phyloP scores from a whole-genome alignment of 1,140 invertebrate species.

The Lordiphosa mommai region DNA sequence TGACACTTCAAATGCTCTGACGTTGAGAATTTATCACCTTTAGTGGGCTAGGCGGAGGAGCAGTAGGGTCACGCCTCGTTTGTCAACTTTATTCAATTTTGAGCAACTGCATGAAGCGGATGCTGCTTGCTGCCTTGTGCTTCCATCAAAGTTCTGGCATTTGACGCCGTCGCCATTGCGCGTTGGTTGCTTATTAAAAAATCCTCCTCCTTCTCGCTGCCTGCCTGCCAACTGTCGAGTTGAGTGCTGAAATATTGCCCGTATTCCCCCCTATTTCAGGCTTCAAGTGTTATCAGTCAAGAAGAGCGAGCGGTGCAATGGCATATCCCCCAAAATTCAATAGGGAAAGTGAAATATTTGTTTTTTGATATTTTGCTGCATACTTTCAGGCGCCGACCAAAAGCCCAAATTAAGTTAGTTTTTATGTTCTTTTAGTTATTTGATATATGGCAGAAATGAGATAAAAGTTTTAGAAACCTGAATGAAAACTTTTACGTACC shows the following conservation, averaged over 20 bases:
- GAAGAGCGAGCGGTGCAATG: background rate
- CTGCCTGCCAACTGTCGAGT: constrained; percentile 8
- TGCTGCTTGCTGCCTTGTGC: constrained; percentile 8
- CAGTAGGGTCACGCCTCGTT: constrained; percentile 10
- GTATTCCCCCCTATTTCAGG: constrained; percentile 1
- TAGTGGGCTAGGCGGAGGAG: background rate
- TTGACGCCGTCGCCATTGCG: background rate
- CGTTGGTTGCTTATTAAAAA: constrained; percentile 32
- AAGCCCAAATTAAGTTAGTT: constrained; percentile 22
- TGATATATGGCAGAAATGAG: background rate
- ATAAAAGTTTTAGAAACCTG: background rate
- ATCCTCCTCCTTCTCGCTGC: background rate
- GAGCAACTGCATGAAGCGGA: background rate
- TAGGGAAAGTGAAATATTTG: constrained; percentile 4
- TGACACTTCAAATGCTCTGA: constrained; percentile 27
- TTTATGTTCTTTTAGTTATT: background rate
- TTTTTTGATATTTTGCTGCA: constrained; percentile 18
- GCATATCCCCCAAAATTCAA: background rate
- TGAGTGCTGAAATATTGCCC: constrained; percentile 32
- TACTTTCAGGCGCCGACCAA: constrained; percentile 24
- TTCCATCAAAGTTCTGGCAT: constrained; percentile 37
- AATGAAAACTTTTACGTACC: background rate
- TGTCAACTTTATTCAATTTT: constrained; percentile 37
- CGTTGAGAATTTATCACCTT: constrained; percentile 36
- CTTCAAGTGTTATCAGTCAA: constrained; percentile 21